These are phyloP conservation scores for Cantharis rustica DNA, from an alignment of 2,888 invertebrate species.

Conservation along the genomic window DNA sequence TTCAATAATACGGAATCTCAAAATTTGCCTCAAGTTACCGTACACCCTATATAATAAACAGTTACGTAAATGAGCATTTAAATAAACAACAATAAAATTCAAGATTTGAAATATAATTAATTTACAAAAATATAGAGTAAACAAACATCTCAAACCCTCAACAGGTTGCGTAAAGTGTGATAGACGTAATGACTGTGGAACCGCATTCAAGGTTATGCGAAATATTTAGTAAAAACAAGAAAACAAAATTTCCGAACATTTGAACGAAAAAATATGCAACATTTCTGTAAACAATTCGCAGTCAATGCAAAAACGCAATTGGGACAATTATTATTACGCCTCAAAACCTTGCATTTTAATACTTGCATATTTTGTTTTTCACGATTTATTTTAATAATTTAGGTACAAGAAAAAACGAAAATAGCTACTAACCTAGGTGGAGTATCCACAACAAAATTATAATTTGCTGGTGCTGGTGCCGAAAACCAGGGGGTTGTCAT, in stretches of 20 bases:
- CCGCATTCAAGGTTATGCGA: conserved; percentile 2
- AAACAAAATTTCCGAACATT: neutral
- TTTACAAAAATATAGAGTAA: neutral
- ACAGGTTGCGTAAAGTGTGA: conserved; percentile 16
- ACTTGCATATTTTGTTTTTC: neutral
- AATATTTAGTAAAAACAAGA: neutral
- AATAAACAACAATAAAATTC: neutral
- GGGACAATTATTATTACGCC: neutral
- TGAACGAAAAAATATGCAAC: neutral
- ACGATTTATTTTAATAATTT: neutral
- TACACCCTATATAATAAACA: neutral
- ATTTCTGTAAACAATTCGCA: neutral
- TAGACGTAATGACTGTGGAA: conserved; percentile 4
- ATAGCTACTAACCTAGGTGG: conserved; percentile 49
- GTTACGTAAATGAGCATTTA: neutral
- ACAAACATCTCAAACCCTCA: conserved; percentile 4
- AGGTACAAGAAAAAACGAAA: neutral
- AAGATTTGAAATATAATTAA: neutral
- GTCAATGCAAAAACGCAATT: neutral
- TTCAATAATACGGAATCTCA: too few species aligned
- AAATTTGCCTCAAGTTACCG: neutral
- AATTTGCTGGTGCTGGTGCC: conserved; percentile 37
- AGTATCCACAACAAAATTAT: conserved; percentile 47
- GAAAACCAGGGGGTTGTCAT: conserved; percentile 40
- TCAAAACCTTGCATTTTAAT: neutral